Evolutionary conservation across 2,797 vertebrate genomes (phyloP).

Genomic region (Intellagama lesueurii): DNA sequence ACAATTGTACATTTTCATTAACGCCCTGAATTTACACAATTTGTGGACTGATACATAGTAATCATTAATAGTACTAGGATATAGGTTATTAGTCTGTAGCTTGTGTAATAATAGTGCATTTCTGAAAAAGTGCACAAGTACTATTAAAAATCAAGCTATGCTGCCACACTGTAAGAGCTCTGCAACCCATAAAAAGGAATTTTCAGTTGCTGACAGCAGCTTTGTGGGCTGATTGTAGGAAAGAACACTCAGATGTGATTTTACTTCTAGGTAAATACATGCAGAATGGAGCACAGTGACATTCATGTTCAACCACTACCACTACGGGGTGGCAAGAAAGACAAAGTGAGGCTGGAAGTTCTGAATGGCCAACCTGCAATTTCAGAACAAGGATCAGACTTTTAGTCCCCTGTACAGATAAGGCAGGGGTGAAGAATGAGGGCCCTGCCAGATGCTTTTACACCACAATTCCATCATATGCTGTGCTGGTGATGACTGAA

Average conservation of each 20-base stretch:
- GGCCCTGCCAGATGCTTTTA: background rate
- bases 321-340: too few relatives aligned
- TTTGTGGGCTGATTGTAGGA: background rate
- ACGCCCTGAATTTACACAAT: background rate
- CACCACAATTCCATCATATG: background rate
- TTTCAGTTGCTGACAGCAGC: background rate
- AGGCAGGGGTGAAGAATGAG: background rate
- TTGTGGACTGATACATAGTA: too few relatives aligned
- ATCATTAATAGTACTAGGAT: background rate
- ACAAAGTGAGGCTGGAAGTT: background rate
- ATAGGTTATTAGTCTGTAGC: background rate
- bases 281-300: background rate
- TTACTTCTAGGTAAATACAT: background rate
- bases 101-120: background rate
- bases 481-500: background rate
- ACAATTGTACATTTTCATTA: background rate
- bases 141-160: background rate
- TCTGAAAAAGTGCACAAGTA: background rate
- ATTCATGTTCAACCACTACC: background rate
- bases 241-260: background rate
- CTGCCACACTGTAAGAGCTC: background rate
- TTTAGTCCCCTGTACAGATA: rapidly evolving
- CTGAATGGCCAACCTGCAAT: rapidly evolving
- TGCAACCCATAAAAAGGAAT: background rate
- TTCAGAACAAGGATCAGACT: background rate